Percentiles rank a stretch among this genome's conserved stretches.
These are phyloP conservation scores for Leptocoma aspasia DNA, from an alignment of 2,113 vertebrate genomes.

Conservation along the genomic window DNA sequence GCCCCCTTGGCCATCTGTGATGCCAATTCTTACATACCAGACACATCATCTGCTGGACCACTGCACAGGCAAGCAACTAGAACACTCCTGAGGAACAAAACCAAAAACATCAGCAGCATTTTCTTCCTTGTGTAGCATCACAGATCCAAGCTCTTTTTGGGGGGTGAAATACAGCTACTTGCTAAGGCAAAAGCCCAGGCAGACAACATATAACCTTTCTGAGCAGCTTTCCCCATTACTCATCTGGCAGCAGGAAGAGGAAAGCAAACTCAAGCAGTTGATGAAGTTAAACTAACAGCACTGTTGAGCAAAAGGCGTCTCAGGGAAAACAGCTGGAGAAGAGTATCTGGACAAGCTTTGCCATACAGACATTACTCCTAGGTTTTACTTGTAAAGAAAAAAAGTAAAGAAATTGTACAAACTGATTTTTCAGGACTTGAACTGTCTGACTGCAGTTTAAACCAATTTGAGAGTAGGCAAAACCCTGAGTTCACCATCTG, in stretches of 20 bases:
- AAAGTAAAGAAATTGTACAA: neutral
- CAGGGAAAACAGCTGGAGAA: neutral
- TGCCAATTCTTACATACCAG: neutral
- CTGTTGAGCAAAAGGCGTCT: neutral
- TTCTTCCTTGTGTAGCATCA: neutral
- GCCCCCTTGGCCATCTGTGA: neutral
- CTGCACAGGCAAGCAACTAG: neutral
- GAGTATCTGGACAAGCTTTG: neutral
- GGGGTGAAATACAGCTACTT: neutral
- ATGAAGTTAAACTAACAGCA: neutral
- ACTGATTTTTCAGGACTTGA: neutral
- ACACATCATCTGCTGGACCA: neutral
- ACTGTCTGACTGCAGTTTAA: conserved; percentile 25
- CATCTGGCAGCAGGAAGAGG: neutral
- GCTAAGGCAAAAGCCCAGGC: neutral
- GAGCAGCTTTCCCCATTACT: neutral
- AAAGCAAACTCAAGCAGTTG: neutral
- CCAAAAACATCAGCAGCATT: neutral
- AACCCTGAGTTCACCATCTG: neutral
- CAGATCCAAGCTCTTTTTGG: neutral
- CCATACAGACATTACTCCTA: neutral
- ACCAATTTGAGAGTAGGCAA: conserved; percentile 5
- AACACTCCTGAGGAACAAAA: neutral
- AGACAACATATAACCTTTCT: neutral
- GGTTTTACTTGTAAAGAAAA: neutral